Evolutionary conservation across 2,888 invertebrate species (phyloP).

Genomic region (Lasioglossum villosulum): DNA sequence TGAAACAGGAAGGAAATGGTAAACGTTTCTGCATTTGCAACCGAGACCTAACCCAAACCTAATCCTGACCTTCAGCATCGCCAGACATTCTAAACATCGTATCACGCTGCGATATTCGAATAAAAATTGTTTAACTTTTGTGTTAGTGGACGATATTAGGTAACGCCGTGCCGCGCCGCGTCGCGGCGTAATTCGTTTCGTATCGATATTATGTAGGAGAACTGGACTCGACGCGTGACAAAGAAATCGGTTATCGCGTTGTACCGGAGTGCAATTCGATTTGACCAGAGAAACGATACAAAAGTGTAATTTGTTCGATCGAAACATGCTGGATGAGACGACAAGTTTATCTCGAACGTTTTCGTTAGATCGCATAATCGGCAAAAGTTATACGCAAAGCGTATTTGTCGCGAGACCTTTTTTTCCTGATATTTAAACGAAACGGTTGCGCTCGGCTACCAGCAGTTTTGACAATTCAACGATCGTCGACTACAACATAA

Average conservation of each 20-base stretch:
- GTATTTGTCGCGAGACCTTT: too few species aligned
- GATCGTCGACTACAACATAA: background rate
- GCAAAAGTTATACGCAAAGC: too few species aligned
- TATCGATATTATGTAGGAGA: background rate
- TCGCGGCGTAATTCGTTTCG: background rate
- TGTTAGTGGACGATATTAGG: background rate
- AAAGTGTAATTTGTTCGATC: too few species aligned
- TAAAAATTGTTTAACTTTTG: conserved; percentile 4
- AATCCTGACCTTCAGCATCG: conserved; percentile 1
- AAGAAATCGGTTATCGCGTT: background rate
- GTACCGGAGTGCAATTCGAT: background rate
- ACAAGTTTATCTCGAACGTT: too few species aligned
- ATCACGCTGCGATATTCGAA: background rate
- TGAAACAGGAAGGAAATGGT: conserved; percentile 5
- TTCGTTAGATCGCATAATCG: too few species aligned
- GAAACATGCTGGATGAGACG: too few species aligned
- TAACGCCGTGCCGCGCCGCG: background rate
- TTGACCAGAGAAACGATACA: background rate
- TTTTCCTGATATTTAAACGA: background rate
- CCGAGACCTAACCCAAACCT: conserved; percentile 3
- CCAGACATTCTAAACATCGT: conserved; percentile 12
- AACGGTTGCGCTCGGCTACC: background rate
- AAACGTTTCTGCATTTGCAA: background rate
- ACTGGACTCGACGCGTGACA: background rate
- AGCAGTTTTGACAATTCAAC: background rate